Evolutionary conservation across 2,797 vertebrate genomes (phyloP).

Genomic region (Arrhamphus sclerolepis): DNA sequence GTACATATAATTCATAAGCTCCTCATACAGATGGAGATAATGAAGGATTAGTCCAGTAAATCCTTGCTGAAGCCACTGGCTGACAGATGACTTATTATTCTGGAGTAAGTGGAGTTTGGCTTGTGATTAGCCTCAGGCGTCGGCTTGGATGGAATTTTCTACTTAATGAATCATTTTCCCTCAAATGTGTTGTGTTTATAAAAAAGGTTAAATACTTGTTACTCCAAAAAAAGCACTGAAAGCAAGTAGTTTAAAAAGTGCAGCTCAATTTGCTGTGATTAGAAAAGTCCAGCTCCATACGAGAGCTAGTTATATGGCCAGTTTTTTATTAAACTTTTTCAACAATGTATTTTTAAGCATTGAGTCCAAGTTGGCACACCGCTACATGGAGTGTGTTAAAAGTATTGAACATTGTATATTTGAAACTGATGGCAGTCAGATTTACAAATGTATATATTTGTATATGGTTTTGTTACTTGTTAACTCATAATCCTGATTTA

Average conservation of each 20-base stretch:
- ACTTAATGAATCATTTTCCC: constrained; percentile 4
- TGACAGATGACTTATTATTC: constrained; percentile 38
- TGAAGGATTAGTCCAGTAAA: constrained; percentile 60
- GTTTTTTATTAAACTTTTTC: too few species aligned
- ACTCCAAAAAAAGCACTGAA: background rate
- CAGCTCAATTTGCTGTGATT: background rate
- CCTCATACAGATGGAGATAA: constrained; percentile 59
- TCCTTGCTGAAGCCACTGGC: constrained; percentile 41
- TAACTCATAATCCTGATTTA: too few species aligned
- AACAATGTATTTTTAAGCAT: too few species aligned
- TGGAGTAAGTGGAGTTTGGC: constrained; percentile 10
- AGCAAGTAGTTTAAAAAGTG: background rate
- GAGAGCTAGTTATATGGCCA: too few species aligned
- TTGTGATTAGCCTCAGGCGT: constrained; percentile 26
- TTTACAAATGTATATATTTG: too few species aligned
- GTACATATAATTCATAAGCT: constrained; percentile 52
- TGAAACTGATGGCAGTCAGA: too few species aligned
- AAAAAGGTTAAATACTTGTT: constrained; percentile 5
- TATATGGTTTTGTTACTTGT: too few species aligned
- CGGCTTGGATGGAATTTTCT: background rate
- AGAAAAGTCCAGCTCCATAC: too few species aligned
- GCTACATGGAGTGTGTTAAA: too few species aligned
- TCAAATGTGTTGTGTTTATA: background rate
- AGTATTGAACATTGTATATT: too few species aligned
- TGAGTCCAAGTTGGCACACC: too few species aligned